Evolutionary conservation across 2,888 invertebrate species (phyloP).

Genomic region (Onthophagus sagittarius): DNA sequence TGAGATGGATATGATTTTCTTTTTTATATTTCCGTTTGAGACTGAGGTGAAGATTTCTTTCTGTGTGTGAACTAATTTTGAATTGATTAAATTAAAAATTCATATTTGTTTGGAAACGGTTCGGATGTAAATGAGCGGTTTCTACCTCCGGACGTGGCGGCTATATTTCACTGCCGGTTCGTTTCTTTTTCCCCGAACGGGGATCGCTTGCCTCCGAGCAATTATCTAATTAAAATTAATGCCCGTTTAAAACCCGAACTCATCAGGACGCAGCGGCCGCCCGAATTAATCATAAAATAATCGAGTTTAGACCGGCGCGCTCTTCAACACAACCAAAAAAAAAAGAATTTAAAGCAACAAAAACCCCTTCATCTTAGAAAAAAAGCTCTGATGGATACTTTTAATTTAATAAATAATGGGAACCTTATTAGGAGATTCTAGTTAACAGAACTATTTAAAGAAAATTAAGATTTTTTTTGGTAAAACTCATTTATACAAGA

Average conservation of each 20-base stretch:
- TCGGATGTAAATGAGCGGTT: conserved; percentile 35
- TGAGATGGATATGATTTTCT: not conserved
- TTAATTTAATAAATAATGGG: conserved; percentile 51
- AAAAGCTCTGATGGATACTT: conserved; percentile 44
- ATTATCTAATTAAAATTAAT: conserved; percentile 51
- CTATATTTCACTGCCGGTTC: conserved; percentile 39
- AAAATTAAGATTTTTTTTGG: conserved; percentile 14
- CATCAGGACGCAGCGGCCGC: conserved; percentile 43
- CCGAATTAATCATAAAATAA: conserved; percentile 48
- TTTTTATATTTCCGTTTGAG: not conserved
- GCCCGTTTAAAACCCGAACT: conserved; percentile 48
- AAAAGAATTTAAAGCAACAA: too few relatives aligned
- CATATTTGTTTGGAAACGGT: conserved; percentile 25
- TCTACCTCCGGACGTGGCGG: conserved; percentile 27
- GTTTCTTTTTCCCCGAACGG: conserved; percentile 19
- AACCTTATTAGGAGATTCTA: conserved; percentile 44
- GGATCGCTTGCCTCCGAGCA: conserved; percentile 43
- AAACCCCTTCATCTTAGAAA: too few relatives aligned
- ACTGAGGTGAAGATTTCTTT: not conserved
- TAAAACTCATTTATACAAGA: too few relatives aligned
- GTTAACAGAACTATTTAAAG: conserved; percentile 48
- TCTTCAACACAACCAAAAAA: not conserved
- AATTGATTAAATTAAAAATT: conserved; percentile 26
- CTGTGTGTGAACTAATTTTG: not conserved
- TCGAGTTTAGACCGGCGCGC: conserved; percentile 36